Evolutionary conservation across 1,140 invertebrate genomes (phyloP).

Genomic region (Acromyrmex echinatior): DNA sequence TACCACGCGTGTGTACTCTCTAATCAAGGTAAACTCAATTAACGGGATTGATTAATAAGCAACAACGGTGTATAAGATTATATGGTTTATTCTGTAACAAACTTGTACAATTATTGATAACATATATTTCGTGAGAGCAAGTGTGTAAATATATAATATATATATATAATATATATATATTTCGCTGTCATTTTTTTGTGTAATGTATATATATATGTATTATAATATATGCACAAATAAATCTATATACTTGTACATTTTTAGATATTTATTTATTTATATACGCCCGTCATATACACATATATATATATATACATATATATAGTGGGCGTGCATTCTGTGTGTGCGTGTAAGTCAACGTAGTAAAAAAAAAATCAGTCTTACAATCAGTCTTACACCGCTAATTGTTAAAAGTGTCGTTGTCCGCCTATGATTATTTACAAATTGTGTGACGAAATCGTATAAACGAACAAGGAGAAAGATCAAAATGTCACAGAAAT

Average conservation of each 20-base stretch:
- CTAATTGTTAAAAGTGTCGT: slow-evolving; percentile 60
- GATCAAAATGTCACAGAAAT: background rate
- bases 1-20: background rate
- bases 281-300: slow-evolving; percentile 29
- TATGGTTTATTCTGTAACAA: slow-evolving; percentile 77
- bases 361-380: slow-evolving; percentile 75
- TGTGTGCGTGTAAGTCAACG: slow-evolving; percentile 35
- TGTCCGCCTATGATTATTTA: slow-evolving; percentile 52
- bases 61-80: slow-evolving; percentile 30
- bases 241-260: background rate
- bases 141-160: slow-evolving; percentile 55
- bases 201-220: slow-evolving; percentile 13
- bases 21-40: slow-evolving; percentile 48
- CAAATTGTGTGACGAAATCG: slow-evolving; percentile 6
- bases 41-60: slow-evolving; percentile 20
- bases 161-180: background rate
- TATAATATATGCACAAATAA: slow-evolving; percentile 21
- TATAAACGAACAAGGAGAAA: background rate
- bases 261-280: background rate
- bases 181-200: no score
- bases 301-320: slow-evolving; percentile 50
- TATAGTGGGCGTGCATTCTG: slow-evolving; percentile 40
- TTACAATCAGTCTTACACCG: slow-evolving; percentile 77
- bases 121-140: slow-evolving; percentile 3
- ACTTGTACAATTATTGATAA: slow-evolving; percentile 74